Conservation (phyloP, 1,140 invertebrate genomes). For the Tetragonula clypearis region DNA sequence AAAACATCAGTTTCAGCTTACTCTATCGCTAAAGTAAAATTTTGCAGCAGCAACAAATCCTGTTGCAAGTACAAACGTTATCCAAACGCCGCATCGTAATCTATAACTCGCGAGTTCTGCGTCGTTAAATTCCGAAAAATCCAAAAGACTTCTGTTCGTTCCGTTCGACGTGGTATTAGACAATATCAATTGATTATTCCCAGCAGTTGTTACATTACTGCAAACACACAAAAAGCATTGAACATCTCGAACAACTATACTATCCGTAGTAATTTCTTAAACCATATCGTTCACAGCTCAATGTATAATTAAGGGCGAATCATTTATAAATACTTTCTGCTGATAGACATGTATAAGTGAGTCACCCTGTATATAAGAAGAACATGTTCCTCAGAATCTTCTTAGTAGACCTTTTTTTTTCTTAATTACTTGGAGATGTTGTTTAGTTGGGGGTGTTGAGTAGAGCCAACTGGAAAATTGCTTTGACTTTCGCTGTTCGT, state of each 20-base stretch:
- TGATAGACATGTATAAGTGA: slow-evolving; percentile 71
- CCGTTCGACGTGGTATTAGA: slow-evolving; percentile 64
- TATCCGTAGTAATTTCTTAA: neutral
- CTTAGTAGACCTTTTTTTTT: slow-evolving; percentile 75
- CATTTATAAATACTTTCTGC: slow-evolving; percentile 67
- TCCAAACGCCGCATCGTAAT: slow-evolving; percentile 84
- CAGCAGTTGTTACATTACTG: slow-evolving; percentile 71
- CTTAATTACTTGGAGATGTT: slow-evolving; percentile 76
- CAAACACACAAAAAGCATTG: slow-evolving; percentile 33
- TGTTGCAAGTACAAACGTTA: slow-evolving; percentile 85
- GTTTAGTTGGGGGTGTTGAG: slow-evolving; percentile 63
- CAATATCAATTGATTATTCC: slow-evolving; percentile 69
- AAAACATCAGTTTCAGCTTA: slow-evolving; percentile 65
- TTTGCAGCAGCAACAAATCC: slow-evolving; percentile 86
- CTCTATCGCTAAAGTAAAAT: slow-evolving; percentile 87
- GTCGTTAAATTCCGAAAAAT: slow-evolving; percentile 74
- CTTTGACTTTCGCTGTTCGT: slow-evolving; percentile 64
- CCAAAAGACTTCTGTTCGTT: slow-evolving; percentile 72
- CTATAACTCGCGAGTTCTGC: slow-evolving; percentile 72
- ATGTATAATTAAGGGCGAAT: slow-evolving; percentile 62
- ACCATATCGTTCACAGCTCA: neutral
- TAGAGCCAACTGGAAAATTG: slow-evolving; percentile 56
- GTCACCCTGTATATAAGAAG: slow-evolving; percentile 77
- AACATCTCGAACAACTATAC: neutral
- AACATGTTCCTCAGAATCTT: slow-evolving; percentile 76